Conservation (phyloP, 2,797 vertebrate genomes). For the Epinephelus malabaricus region DNA sequence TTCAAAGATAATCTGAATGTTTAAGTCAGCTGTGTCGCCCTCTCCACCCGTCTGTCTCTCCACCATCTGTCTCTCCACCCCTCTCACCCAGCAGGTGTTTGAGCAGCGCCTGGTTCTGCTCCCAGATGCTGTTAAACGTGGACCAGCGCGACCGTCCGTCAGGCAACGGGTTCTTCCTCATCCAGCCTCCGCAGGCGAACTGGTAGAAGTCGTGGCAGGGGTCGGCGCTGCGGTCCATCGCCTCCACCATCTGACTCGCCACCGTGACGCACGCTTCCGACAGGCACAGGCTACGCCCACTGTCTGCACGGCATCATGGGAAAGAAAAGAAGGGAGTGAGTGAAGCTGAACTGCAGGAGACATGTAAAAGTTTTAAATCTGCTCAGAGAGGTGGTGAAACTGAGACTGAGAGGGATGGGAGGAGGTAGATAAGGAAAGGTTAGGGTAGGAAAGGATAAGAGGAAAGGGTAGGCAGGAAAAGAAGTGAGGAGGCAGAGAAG, state of each 20-base stretch:
- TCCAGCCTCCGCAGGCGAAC: slow-evolving; percentile 97
- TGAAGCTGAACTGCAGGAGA: neutral
- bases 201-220: slow-evolving; percentile 98
- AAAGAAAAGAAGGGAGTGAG: neutral
- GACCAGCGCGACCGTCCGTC: slow-evolving; percentile 96
- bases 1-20: no score
- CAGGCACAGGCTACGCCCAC: slow-evolving; percentile 90
- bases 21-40: no score
- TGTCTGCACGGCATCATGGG: slow-evolving; percentile 80
- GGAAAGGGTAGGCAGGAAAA: neutral
- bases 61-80: neutral
- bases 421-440: no score
- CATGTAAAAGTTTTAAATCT: no score
- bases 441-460: no score
- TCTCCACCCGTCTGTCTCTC: neutral
- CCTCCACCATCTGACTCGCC: slow-evolving; percentile 95
- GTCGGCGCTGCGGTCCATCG: slow-evolving; percentile 89
- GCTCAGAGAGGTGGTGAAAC: no score
- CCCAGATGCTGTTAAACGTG: slow-evolving; percentile 98
- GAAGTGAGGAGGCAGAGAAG: neutral
- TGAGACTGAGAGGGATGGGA: no score
- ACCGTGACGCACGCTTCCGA: slow-evolving; percentile 93
- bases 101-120: slow-evolving; percentile 97
- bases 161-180: slow-evolving; percentile 94
- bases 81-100: slow-evolving; percentile 94